phyloP scores from a whole-genome alignment of 37 sponge, comb jelly and placozoan species.

The Bolinopsis microptera region DNA sequence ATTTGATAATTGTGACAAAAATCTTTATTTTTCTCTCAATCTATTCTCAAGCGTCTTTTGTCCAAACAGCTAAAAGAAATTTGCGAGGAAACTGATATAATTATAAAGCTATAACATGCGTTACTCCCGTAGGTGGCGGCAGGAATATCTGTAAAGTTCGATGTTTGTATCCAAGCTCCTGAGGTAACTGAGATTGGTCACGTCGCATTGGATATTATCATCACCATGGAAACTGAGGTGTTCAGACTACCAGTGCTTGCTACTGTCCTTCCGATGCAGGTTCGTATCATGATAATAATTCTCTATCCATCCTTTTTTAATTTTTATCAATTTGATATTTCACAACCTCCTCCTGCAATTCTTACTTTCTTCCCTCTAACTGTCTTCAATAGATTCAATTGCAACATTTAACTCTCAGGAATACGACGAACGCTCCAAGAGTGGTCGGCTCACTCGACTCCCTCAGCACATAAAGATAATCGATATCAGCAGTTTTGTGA shows the following conservation, averaged over 20 bases:
- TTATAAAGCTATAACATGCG: too few species aligned
- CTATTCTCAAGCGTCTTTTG: too few species aligned
- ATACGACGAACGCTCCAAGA: conserved; percentile 33
- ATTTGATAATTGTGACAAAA: too few species aligned
- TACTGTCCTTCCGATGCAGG: conserved; percentile 74
- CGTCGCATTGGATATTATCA: conserved; percentile 74
- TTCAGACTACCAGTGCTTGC: conserved; percentile 84
- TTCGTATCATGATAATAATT: neutral
- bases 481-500: conserved; percentile 36
- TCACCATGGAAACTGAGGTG: conserved; percentile 76
- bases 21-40: too few species aligned
- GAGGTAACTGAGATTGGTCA: conserved; percentile 77
- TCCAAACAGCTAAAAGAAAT: too few species aligned
- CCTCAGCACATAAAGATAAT: conserved; percentile 53
- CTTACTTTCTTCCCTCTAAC: neutral
- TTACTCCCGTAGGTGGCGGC: conserved; percentile 89
- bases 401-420: neutral
- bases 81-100: too few species aligned
- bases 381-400: neutral
- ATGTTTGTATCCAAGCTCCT: conserved; percentile 81
- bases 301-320: too few species aligned
- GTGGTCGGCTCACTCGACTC: conserved; percentile 30
- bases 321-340: too few species aligned
- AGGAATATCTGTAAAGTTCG: conserved; percentile 78
- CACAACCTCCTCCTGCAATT: neutral